Conservation (phyloP, 53 echinoderm and acorn worm genomes). For the Henricia sp. region DNA sequence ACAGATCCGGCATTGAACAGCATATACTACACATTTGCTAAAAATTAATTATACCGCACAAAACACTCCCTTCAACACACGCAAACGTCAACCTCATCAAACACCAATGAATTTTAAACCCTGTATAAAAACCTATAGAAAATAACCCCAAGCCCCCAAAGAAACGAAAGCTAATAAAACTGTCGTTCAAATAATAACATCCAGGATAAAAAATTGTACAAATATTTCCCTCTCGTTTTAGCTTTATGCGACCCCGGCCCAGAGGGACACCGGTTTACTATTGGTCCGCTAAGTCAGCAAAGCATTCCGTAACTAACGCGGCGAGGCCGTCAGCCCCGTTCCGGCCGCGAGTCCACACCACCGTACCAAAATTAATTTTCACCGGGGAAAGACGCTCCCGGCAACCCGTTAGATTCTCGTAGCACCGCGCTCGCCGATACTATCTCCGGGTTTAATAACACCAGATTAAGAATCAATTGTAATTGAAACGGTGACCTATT, state of each 20-base stretch:
- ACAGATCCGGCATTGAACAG: too few species aligned
- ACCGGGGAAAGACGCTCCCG: constrained; percentile 45
- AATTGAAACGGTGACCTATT: constrained; percentile 62
- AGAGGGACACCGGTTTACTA: constrained; percentile 42
- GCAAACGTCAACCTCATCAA: too few species aligned
- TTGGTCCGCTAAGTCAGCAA: constrained; percentile 20
- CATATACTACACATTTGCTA: too few species aligned
- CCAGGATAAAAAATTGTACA: neutral
- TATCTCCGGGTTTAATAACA: constrained; percentile 61
- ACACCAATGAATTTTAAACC: too few species aligned
- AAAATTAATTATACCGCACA: too few species aligned
- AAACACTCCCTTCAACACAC: too few species aligned
- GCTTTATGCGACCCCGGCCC: constrained; percentile 2
- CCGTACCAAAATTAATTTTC: constrained; percentile 57
- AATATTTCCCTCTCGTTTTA: constrained; percentile 25
- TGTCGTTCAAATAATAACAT: constrained; percentile 11
- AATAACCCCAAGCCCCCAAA: too few species aligned
- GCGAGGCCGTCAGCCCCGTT: neutral
- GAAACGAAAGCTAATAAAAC: too few species aligned
- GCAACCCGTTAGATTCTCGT: constrained; percentile 58
- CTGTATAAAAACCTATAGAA: too few species aligned
- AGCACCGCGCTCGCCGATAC: constrained; percentile 33
- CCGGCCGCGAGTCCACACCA: neutral
- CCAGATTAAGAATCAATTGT: constrained; percentile 63
- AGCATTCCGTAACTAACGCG: constrained; percentile 51